Base-by-base conservation (phyloP, 2,797 vertebrate genomes). In the Crenichthys baileyi region DNA sequence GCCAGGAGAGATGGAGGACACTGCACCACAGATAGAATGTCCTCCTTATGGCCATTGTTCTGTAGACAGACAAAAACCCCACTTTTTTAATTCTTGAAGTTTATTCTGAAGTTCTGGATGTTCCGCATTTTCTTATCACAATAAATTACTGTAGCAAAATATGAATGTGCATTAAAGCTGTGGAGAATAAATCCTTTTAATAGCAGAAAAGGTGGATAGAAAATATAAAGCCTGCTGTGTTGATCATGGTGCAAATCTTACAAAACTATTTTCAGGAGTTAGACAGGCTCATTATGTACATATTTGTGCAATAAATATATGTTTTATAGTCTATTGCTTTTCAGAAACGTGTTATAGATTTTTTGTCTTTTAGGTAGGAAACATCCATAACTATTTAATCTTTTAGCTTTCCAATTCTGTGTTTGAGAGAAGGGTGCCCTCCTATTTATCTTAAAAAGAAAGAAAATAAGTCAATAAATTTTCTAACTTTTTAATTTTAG, bases 1-100 rank as follows among this genome's bases (percentile, higher is more conserved):
- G 95, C 86, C 18, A 97, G 85, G 36, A 97, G 91, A 82, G 91
- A 92, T 0, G 92, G 96, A 1, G 94, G 93, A 53, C 95, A 95
- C n/a, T 93, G 94, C 3, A 92, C 94, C 11, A 94, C 83, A 73
- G 95, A 96, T 7, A 96, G 91, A 84, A 95, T 93, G 83, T 96
- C 93, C 9, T 91, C 94, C 72, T 91, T 93, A 79, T 95, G 96
- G 36, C 95, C 85, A 0, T 76, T 84, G 51, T 71, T 91, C 95
- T 96, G 90, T 71, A 24, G 71, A 84, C 20, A 87, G 26, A 83
- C 16, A 58, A 68, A 75, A 3, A 67, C 0, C 39, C 61, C 55
- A 68, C 2, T 76, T 48, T 58, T 8, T 20, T 22, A 74, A 67
- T 22, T 8, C 8, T 12, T 67, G 15, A 12, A 36, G 16, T 65